Conservation (phyloP, 2,888 invertebrate species). For the Pseudolycoriella hygida region DNA sequence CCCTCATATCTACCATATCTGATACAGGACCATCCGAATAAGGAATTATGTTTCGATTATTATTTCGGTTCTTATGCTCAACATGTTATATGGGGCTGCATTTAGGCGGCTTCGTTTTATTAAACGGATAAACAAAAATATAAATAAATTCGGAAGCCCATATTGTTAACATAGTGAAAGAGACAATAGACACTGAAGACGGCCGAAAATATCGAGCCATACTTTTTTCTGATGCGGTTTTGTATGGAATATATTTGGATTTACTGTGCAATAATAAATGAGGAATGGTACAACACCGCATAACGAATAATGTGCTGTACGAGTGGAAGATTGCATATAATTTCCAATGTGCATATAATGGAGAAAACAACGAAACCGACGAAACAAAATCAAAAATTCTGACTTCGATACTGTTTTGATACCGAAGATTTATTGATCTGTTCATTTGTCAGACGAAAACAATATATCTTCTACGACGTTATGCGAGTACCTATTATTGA, state of each 20-base stretch:
- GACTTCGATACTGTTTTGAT: conserved; percentile 1
- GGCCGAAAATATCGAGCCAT: background rate
- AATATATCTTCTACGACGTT: conserved; percentile 3
- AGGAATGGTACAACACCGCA: background rate
- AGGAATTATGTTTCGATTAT: conserved; percentile 3
- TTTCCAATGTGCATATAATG: background rate
- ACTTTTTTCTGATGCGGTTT: background rate
- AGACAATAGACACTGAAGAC: background rate
- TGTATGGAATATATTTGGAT: background rate
- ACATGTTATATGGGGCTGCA: too few species aligned
- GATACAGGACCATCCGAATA: background rate
- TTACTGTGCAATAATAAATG: background rate
- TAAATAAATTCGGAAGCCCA: conserved; percentile 2
- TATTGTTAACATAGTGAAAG: conserved; percentile 1
- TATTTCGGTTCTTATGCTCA: background rate
- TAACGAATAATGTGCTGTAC: background rate
- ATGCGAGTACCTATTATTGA: background rate
- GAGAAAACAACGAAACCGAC: background rate
- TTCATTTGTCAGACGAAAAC: conserved; percentile 5
- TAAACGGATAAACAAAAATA: too few species aligned
- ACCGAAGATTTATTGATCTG: conserved; percentile 4
- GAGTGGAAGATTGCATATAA: background rate
- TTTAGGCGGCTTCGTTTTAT: too few species aligned
- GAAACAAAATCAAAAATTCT: background rate
- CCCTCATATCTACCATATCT: background rate